Conservation (phyloP, 2,888 invertebrate genomes). For the Stratiomys singularior region DNA sequence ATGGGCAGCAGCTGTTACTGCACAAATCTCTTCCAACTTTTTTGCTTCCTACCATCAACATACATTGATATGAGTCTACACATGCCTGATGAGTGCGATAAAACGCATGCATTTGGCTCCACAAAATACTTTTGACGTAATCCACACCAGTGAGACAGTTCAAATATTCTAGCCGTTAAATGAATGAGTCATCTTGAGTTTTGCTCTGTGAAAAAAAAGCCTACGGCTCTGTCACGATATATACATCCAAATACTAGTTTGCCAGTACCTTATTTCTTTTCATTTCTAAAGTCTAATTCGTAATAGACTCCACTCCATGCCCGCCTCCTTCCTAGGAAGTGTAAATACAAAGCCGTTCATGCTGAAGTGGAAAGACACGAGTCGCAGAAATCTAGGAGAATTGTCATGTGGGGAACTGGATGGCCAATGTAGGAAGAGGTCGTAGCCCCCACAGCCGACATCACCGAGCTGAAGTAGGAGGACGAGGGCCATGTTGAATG, state of each 20-base stretch:
- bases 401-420: background rate
- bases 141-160: background rate
- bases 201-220: background rate
- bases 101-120: no score
- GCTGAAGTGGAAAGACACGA: background rate
- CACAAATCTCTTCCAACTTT: no score
- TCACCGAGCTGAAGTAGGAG: background rate
- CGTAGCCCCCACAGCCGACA: conserved; percentile 23
- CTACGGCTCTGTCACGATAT: no score
- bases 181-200: conserved; percentile 16
- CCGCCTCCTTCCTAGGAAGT: background rate
- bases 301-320: no score
- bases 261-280: no score
- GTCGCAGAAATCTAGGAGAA: background rate
- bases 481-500: background rate
- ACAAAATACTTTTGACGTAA: conserved; percentile 18
- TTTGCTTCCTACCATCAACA: no score
- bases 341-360: no score
- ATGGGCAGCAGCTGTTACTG: no score
- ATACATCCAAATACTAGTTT: no score
- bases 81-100: no score
- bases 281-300: no score
- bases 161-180: background rate
- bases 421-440: background rate
- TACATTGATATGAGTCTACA: no score